Base-by-base conservation (phyloP, 2,888 invertebrate species). In the Ommatoiulus sabulosus region DNA sequence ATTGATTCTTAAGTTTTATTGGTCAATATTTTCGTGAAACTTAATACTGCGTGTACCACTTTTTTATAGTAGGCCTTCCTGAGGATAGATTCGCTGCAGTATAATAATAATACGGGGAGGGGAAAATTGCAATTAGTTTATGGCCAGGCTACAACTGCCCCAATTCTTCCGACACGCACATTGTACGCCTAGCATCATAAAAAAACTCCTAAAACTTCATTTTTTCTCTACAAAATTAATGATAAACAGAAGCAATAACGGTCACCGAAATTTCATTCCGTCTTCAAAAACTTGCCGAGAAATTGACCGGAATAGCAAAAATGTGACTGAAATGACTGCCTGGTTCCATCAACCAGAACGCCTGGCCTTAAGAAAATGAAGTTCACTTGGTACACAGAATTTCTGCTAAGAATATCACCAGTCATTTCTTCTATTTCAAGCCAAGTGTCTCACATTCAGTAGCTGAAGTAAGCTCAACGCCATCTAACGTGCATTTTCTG, bases 1-100 rank as follows among this genome's bases (percentile, higher is more conserved):
- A 72, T 72, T 72, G 72, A 72, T 72, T 72, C 72, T 72, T 72
- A 72, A 72, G 72, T 72, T 72, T 72, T 72, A 72, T 72, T 72
- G 72, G 72, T 72, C 72, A 72, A 72, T 72, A 72, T 72, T 72
- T 72, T 72, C 72, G 72, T 72, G 72, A 72, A 72, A 72, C 72
- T 72, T 72, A 72, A 72, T 72, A 72, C 72, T n/a, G 72, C 72
- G 72, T 72, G 72, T 72, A 72, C 72, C 72, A 72, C 72, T 72
- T 72, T 72, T 72, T 72, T 72, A 72, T 72, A 72, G 72, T 8
- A 72, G 72, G 24, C 72, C 72, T 72, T 72, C 72, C n/a, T 72
- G 72, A 72, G 72, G 72, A 72, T 7, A 72, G 72, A 72, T 72
- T 72, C 24, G 72, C 72, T 24, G 72, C 24, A 72, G 24, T 72